These are phyloP conservation scores for Allolobophora icterica DNA, from an alignment of 2,888 invertebrate genomes.

Conservation along the genomic window DNA sequence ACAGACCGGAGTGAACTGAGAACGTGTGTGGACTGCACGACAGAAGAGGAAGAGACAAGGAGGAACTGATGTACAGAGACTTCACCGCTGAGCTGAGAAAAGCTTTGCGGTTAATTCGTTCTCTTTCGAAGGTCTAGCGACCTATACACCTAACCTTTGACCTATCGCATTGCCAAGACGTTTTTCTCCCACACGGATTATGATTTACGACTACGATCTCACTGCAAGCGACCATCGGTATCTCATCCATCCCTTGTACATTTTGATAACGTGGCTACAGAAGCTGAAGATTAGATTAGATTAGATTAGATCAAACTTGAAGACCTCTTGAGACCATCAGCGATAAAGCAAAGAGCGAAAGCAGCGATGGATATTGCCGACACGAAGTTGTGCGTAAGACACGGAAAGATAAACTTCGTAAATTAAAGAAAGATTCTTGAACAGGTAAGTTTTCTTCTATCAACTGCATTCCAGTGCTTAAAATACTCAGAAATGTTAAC, in stretches of 20 bases:
- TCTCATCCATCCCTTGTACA: background rate
- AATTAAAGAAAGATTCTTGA: background rate
- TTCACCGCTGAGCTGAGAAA: no score
- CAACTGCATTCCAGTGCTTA: no score
- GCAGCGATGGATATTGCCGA: background rate
- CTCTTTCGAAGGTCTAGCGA: background rate
- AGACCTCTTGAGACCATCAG: background rate
- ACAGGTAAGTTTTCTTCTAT: background rate
- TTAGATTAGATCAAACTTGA: background rate
- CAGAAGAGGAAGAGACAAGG: no score
- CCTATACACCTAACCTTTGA: background rate
- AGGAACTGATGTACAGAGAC: no score
- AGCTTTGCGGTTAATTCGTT: background rate
- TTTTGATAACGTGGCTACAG: background rate
- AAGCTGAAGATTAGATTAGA: background rate
- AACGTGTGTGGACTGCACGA: no score
- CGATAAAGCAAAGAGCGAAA: background rate
- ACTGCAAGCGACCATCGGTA: background rate
- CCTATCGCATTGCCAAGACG: background rate
- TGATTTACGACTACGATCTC: background rate
- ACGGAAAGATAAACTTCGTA: background rate
- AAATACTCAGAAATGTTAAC: no score
- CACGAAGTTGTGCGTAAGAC: background rate
- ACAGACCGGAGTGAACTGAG: background rate
- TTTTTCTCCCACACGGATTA: background rate